Base-by-base conservation (phyloP, 2,888 invertebrate species). In the Metalampra italica region DNA sequence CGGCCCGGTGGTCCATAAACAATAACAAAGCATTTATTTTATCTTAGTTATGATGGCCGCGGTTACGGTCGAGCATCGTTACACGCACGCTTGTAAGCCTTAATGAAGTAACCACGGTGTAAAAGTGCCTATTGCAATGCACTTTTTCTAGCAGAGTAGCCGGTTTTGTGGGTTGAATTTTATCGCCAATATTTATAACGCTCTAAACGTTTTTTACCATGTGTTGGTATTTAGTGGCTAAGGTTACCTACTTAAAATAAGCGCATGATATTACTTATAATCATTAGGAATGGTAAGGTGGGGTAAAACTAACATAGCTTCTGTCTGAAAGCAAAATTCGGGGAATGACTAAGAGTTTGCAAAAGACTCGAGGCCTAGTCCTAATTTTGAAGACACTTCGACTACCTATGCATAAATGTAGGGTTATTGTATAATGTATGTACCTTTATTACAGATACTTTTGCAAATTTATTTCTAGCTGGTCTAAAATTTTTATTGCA, bases 1-100 rank as follows among this genome's bases (percentile, higher is more conserved):
- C 60, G 52, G 53, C 62, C 69, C 74, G 88, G 88, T 88, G 88
- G 87, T 88, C 87, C 66, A 52, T 78, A 76, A 82, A 83, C 83
- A 86, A 84, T 82, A 86, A 82, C 80, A 82, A 65, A 68, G 55
- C 65, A 66, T 78, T 76, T 77, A 65, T 66, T 78, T 71, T 77
- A 79, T 78, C 71, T 75, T 67, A 64, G 72, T 73, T 76, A 76
- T 75, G 73, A 77, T 66, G 65, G 66, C 42, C 48, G 36, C 46
- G 62, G 68, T 76, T 74, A 74, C 65, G 73, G 71, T 66, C 60
- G 59, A 65, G 57, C 56, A 59, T 59, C 61, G 52, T 57, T 65
- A 60, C 59, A 58, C 62, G 57, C 59, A 58, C 62, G 57, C 61
- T 59, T 60, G 66, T 59, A 34, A 64, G 66, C 62, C 59, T 66